Percentiles rank a stretch among this genome's conserved stretches.
Evolutionary conservation across 2,888 invertebrate species (phyloP).

Genomic region (Drosophila acutilabella): DNA sequence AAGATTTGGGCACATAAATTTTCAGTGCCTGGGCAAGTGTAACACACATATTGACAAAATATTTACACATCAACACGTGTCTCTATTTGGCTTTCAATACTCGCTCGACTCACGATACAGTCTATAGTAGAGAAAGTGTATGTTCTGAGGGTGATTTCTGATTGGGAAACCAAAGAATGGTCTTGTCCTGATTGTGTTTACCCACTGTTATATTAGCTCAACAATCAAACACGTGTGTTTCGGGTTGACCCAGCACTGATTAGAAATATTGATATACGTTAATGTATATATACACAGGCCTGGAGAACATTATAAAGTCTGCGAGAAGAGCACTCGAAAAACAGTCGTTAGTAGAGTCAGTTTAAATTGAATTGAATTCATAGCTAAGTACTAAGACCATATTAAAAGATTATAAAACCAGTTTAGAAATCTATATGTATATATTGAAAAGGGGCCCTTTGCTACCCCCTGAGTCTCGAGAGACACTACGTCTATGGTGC

Average conservation of each 20-base stretch:
- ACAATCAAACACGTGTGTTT: conserved; percentile 40
- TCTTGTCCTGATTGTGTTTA: conserved; percentile 55
- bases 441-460: no score
- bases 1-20: conserved; percentile 37
- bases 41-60: conserved; percentile 39
- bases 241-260: conserved; percentile 9
- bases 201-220: conserved; percentile 26
- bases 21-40: conserved; percentile 17
- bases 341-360: no score
- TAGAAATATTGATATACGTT: conserved; percentile 10
- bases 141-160: conserved; percentile 12
- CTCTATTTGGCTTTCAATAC: conserved; percentile 21
- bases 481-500: no score
- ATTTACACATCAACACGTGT: conserved; percentile 57
- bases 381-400: no score
- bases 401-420: no score
- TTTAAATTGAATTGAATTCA: no score
- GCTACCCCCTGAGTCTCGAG: no score
- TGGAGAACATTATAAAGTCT: not conserved
- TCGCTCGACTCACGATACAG: not conserved
- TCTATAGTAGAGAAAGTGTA: conserved; percentile 6
- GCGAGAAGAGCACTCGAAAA: no score
- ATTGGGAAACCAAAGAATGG: not conserved
- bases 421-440: no score
- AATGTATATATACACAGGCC: not conserved